Base-by-base conservation (phyloP, 2,113 vertebrate genomes). In the Percina caprodes region DNA sequence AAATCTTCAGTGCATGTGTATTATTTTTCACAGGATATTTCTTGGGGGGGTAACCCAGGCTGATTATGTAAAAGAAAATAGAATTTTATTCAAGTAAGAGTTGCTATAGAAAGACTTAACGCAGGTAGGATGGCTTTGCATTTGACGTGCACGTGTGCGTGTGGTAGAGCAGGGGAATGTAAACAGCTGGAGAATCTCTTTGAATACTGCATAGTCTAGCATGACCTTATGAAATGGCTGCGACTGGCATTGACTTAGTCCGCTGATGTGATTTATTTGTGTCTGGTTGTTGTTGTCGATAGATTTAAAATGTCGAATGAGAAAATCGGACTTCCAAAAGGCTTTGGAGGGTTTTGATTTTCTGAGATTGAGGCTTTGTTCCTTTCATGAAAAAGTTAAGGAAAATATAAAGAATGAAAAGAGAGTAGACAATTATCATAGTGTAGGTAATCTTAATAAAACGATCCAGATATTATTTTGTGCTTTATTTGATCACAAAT, bases 151-250 rank as follows among this genome's bases (percentile, higher is more conserved):
- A 68, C 56, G 16, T 69, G 55, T 77, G 74, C 39, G 39, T 42
- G 39, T 42, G 39, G 39, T 42, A 42, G 48, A 86, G 67, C 26
- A 65, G 60, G 71, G 86, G 91, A 92, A 93, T 93, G 92, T 93
- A 91, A 94, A 94, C 93, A 94, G 75, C 85, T 84, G 82, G 78
- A 86, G 45, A 60, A 65, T 79, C 61, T 79, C 15, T 69, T 65
- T 58, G 35, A 77, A 76, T 60, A 10, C 52, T 68, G 35, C 30
- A 19, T 61, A 4, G 3, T 4, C 30, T 30, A n/a, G n/a, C n/a
- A 30, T 30, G 48, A 58, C 60, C 54, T 68, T 82, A 72, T 89
- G 62, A 88, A 90, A 91, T 89, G 91, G 85, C 80, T 75, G 77
- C 54, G 88, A 0, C 39, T 42, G 35, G 39, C 11, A 14, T 24